These are phyloP conservation scores for Athene cunicularia DNA, from an alignment of 2,113 vertebrate species.

Conservation along the genomic window DNA sequence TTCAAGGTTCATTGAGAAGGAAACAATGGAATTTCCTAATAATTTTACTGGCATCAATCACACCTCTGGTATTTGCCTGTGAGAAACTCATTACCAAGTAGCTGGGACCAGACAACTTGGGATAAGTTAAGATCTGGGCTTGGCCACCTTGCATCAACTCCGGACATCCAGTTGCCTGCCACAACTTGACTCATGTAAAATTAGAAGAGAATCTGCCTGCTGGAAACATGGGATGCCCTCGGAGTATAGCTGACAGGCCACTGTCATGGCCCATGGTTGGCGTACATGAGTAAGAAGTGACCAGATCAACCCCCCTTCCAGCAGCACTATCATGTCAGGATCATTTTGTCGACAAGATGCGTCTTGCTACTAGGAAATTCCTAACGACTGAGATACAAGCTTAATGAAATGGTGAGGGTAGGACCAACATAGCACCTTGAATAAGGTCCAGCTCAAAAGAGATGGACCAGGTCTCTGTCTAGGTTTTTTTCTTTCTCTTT, in stretches of 20 bases:
- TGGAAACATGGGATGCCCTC: neutral
- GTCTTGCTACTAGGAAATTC: neutral
- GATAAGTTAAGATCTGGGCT: constrained; percentile 19
- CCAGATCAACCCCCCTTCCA: neutral
- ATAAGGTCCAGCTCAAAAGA: neutral
- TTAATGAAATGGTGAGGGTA: neutral
- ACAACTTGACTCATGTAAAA: neutral
- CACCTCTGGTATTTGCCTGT: neutral
- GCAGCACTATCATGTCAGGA: neutral
- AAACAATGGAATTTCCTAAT: neutral
- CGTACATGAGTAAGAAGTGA: neutral
- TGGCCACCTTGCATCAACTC: constrained; percentile 36
- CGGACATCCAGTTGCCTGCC: neutral
- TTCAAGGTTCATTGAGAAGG: neutral
- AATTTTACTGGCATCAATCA: neutral
- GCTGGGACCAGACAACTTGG: neutral
- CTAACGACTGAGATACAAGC: neutral
- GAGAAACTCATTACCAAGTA: neutral
- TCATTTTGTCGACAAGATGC: neutral
- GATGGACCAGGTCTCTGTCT: neutral
- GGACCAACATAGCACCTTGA: accelerated
- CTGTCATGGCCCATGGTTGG: neutral
- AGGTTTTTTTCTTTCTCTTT: neutral
- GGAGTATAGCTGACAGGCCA: neutral
- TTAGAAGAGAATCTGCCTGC: neutral